Conservation (phyloP, 2,797 vertebrate species). For the Halcyon chelicuti region DNA sequence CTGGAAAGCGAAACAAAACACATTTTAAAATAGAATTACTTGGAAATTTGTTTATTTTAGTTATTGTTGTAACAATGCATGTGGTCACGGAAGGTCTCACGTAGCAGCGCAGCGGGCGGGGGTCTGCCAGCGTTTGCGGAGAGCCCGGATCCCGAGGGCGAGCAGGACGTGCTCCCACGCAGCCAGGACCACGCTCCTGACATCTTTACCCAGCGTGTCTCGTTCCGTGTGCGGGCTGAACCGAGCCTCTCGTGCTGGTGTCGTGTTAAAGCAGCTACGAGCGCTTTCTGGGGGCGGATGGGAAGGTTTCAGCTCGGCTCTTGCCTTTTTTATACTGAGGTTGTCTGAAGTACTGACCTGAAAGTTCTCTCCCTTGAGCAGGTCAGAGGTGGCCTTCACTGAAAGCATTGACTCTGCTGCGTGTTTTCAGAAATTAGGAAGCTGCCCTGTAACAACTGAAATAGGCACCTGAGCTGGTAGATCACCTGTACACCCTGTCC, state of each 20-base stretch:
- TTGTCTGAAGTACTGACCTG: background rate
- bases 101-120: background rate
- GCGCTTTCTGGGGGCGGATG: background rate
- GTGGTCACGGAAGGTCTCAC: accelerated
- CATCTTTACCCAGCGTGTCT: accelerated
- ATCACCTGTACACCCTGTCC: background rate
- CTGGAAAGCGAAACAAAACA: background rate
- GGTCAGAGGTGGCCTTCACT: too few relatives aligned
- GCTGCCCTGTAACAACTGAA: accelerated
- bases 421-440: background rate
- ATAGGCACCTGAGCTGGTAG: too few relatives aligned
- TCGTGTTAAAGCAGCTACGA: accelerated
- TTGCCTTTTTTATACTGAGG: background rate
- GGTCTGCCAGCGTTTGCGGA: background rate
- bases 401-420: background rate
- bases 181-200: accelerated
- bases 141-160: background rate
- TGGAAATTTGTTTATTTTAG: too few relatives aligned
- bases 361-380: background rate
- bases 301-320: background rate
- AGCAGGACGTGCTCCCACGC: accelerated
- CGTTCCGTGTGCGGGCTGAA: accelerated
- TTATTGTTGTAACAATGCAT: too few relatives aligned
- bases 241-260: background rate
- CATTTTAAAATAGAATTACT: too few relatives aligned